Base-by-base conservation (phyloP, 1,140 invertebrate genomes). In the Eurosta solidaginis region DNA sequence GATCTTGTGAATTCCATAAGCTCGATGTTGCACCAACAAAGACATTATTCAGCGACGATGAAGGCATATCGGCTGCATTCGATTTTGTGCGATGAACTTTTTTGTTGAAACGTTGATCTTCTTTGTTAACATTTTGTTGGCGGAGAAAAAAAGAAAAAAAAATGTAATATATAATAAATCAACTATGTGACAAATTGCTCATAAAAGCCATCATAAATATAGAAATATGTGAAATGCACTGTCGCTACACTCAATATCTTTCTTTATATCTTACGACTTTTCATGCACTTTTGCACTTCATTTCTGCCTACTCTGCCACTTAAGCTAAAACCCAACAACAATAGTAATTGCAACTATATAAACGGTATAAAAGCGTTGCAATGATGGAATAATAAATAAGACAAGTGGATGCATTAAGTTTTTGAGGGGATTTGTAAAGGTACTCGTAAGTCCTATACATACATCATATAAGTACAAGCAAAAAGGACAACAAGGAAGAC, bases 1-100 rank as follows among this genome's bases (percentile, higher is more conserved):
- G 84, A 81, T 85, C 84, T 78, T 86, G 85, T 29, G 84, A 80
- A 77, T 87, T 87, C 83, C 82, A 87, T 78, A 87, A 79, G 52
- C 84, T 86, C 73, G 85, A 87, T 74, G 84, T 85, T 76, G 83
- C 85, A 3, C 79, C 79, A 59, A 79, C 47, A 6, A 80, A 86
- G 25, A 86, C 81, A 59, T 85, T 87, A 76, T 86, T 86, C 76
- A 84, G 29, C 2, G 81, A 79, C 1, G 82, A 81, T 5, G 81
- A 40, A 33, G 52, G 3, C n/a, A n/a, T 63, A 44, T 45, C 44
- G 27, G 20, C 63, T n/a, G 47, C 45, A 50, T 82, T 87, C 44
- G 78, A 74, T 59, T 85, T 85, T 74, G 79, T 83, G 25, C 85
- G 80, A 45, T 85, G 85, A 42, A 79, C 49, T 78, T 86, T 86